Base-by-base conservation (phyloP, 2,797 vertebrate genomes). In the Phrynocephalus guinanensis region DNA sequence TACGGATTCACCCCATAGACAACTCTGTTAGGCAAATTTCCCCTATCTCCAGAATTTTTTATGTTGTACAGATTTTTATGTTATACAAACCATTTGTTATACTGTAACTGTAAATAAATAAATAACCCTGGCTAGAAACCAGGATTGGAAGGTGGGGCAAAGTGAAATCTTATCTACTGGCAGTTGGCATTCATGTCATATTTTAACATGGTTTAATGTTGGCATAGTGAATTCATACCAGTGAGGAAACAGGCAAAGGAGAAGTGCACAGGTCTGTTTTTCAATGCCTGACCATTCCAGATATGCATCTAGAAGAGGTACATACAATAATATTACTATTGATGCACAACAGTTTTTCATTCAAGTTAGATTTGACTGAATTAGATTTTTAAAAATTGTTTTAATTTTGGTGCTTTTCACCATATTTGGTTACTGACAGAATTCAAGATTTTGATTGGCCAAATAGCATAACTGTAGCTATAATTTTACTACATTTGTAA, bases 381-480 rank as follows among this genome's bases (percentile, higher is more conserved):
- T 30, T 24, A 52, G 24, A 22, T 73, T 73, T 67, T 30, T 15
- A 22, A n/a, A 75, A 48, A 50, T 33, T 50, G 16, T 68, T 6
- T n/a, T 70, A n/a, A 18, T 75, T 83, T 56, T 48, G 10, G 38
- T 30, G 20, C 44, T 13, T 7, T 84, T 71, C 63, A 88, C 6
- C 28, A 44, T 72, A 30, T 83, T 38, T 66, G 68, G 76, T 26
- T 66, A 13, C 52, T 48, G 24, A n/a, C 18, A 30, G 50, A 79
- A 70, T 67, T 83, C 16, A 81, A 7, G 28, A 71, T 83, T 83
- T 83, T 88, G 13, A 87, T 77, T 20, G n/a, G 48, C 56, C 1
- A 63, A 11, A 28, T 67, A 76, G 63, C 30, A 26, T 66, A 85
- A 52, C n/a, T n/a, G 30, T 28, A 86, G 76, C 33, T 67, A 86